Evolutionary conservation across 2,888 invertebrate species (phyloP), one percentile per base, ranked within the genome.

Genomic region (Macaria liturata): DNA sequence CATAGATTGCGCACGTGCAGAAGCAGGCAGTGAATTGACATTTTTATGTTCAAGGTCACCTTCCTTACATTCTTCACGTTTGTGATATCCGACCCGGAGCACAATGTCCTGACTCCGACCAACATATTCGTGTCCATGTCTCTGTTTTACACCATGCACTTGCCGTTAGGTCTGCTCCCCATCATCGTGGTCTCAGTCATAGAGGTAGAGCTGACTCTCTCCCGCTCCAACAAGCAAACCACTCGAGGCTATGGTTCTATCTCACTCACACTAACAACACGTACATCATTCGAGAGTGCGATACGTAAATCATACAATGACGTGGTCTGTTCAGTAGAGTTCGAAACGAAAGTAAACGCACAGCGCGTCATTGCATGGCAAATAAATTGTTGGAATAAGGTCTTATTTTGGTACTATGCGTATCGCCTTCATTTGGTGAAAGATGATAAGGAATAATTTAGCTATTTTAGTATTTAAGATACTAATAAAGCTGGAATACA

Each of bases 61-160:
- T 92, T 98, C 82, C 91, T 95, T 69, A 97, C 97, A 65, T 98
- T 98, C 92, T 94, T 95, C 76, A 95, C 96, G 61, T 98, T 95
- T 92, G 94, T 97, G 70, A 88, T 95, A 74, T 87, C 93, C 69
- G 93, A 94, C 75, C 92, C 94, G 46, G 92, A 93, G 72, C 92
- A 94, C 71, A 94, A 98, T 88, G 84, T 95, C 66, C 92, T 98
- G 83, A 96, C 95, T 73, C 95, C 97, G 32, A 93, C 95, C 82
- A 95, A 94, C 83, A 96, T 96, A 61, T 98, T 98, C 90, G 98
- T 98, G 54, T 95, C 97, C 67, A 92, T 98, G 76, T 93, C 97
- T 42, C 92, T 98, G 72, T 98, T 98, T 93, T 96, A 96, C 88
- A 94, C 96, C 71, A 95, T 98, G 83, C 94, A 97, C 80, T 93